phyloP scores from a whole-genome alignment of 1,140 invertebrate species.

The Drosophila setifemur region DNA sequence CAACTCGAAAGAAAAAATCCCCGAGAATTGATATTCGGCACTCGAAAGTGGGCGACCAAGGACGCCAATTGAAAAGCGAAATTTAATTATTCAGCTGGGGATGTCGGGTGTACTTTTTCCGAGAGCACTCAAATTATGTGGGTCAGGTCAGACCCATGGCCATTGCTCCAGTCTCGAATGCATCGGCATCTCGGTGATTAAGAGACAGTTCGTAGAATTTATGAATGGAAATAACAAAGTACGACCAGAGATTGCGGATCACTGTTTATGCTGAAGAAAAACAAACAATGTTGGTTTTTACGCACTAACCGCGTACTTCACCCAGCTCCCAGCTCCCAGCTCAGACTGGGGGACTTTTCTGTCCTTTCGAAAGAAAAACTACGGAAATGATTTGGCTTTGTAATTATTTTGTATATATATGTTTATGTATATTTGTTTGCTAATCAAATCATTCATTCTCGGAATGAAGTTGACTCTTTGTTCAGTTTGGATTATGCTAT shows the following conservation, averaged over 20 bases:
- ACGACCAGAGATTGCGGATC: conserved; percentile 1
- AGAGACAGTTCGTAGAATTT: conserved; percentile 20
- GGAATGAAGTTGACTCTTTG: conserved; percentile 35
- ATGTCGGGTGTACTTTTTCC: conserved; percentile 6
- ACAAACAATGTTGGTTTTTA: neutral
- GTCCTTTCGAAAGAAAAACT: neutral
- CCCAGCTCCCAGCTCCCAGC: conserved; percentile 6
- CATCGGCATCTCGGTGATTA: conserved; percentile 20
- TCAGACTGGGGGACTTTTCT: conserved; percentile 1
- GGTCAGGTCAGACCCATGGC: conserved; percentile 10
- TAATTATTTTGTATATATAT: neutral
- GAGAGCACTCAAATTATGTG: conserved; percentile 3
- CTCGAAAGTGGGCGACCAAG: conserved; percentile 45
- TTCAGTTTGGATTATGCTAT: conserved; percentile 1
- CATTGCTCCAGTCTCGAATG: conserved; percentile 5
- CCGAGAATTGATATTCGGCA: conserved; percentile 46
- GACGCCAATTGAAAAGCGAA: conserved; percentile 40
- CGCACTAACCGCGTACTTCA: neutral
- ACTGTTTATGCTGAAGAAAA: conserved; percentile 2
- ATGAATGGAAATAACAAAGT: conserved; percentile 6
- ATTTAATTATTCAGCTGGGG: conserved; percentile 10
- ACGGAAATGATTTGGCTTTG: neutral
- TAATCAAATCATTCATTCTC: conserved; percentile 24
- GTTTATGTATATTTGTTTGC: neutral
- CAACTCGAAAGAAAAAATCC: conserved; percentile 52